A percentile compares a stretch with the other conserved stretches of the same genome.
phyloP scores from a whole-genome alignment of 2,888 invertebrate genomes.

The Tetragnatha montana region DNA sequence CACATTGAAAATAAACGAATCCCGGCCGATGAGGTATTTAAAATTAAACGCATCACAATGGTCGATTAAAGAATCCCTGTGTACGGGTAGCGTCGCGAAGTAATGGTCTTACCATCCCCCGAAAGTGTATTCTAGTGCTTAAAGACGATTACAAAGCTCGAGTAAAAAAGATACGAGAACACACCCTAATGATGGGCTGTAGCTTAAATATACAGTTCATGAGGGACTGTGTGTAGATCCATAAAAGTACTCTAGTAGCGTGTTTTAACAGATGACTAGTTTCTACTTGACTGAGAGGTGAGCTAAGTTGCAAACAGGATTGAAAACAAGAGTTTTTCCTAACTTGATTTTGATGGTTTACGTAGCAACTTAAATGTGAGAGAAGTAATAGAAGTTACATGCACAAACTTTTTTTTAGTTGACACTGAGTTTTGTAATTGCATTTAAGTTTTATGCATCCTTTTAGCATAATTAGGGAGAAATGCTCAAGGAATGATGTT shows the following conservation, averaged over 20 bases:
- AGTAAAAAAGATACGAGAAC: not conserved
- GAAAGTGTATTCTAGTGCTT: not conserved
- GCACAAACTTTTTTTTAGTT: too few species aligned
- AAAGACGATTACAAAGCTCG: not conserved
- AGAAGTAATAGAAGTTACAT: too few species aligned
- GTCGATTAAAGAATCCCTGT: not conserved
- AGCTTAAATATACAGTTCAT: not conserved
- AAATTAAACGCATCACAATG: not conserved
- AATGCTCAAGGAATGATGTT: too few species aligned
- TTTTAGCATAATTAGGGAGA: too few species aligned
- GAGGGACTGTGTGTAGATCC: not conserved
- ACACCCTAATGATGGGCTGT: not conserved
- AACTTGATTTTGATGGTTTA: not conserved
- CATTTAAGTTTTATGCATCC: too few species aligned
- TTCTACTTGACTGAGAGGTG: not conserved
- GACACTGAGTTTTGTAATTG: too few species aligned
- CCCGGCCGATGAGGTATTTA: not conserved
- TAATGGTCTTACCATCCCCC: not conserved
- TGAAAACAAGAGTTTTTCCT: not conserved
- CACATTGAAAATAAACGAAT: slow-evolving; percentile 20
- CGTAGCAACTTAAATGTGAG: too few species aligned
- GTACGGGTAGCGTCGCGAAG: not conserved
- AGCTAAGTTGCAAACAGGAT: not conserved
- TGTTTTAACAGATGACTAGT: not conserved
- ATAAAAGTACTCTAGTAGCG: not conserved